Conservation (phyloP, 2,113 vertebrate species). For the Procavia capensis region DNA sequence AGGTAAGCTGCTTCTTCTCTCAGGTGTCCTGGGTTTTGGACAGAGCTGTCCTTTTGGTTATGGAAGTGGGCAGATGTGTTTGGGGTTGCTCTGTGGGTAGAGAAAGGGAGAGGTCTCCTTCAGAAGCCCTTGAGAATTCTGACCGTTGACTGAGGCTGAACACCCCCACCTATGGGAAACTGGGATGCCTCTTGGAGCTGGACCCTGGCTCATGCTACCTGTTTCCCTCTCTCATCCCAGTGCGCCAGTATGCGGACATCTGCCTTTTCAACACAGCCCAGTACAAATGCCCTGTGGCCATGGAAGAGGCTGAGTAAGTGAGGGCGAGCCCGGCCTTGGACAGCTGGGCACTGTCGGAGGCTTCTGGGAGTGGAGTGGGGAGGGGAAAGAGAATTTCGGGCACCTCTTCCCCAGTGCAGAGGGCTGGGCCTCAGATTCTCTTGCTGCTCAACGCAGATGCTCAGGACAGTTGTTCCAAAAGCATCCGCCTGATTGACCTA, state of each 20-base stretch:
- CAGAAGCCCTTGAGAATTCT: neutral
- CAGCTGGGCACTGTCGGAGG: neutral
- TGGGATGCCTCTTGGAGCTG: neutral
- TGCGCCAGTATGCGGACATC: constrained; percentile 97
- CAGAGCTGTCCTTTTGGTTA: neutral
- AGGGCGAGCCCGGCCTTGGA: neutral
- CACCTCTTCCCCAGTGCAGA: neutral
- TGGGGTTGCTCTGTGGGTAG: neutral
- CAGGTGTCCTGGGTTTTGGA: neutral
- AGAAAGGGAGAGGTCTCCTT: neutral
- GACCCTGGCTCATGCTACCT: neutral
- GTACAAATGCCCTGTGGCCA: constrained; percentile 97
- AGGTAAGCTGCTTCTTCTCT: neutral
- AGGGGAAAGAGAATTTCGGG: neutral
- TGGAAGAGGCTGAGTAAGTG: constrained; percentile 96
- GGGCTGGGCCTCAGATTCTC: neutral
- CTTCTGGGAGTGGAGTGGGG: neutral
- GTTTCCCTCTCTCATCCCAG: constrained; percentile 79
- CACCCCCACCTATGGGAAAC: neutral
- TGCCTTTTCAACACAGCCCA: constrained; percentile 99
- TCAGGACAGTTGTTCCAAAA: neutral
- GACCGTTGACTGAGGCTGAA: neutral
- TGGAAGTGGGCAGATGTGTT: neutral
- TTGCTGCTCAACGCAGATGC: neutral
- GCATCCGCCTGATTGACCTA: neutral